phyloP scores from a whole-genome alignment of 1,140 invertebrate genomes.

The Drosophila navojoa region DNA sequence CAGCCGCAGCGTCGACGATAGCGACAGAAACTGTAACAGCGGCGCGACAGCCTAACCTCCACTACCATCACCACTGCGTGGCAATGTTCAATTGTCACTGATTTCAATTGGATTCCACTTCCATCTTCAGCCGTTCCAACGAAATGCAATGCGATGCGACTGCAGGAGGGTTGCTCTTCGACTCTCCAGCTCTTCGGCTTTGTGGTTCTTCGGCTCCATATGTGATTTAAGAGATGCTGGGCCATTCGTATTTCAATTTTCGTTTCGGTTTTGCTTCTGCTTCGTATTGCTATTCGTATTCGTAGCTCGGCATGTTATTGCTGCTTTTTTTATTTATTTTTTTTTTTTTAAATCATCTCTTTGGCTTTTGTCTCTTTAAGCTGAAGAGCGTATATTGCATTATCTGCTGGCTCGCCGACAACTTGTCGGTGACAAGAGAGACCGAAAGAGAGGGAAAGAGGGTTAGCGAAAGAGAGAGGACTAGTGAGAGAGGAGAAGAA shows the following conservation, averaged over 20 bases:
- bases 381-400: conserved; percentile 14
- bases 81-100: conserved; percentile 64
- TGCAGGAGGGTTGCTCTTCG: conserved; percentile 34
- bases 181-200: conserved; percentile 26
- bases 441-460: too few species aligned
- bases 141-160: conserved; percentile 14
- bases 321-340: background rate
- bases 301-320: background rate
- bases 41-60: conserved; percentile 13
- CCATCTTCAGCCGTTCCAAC: conserved; percentile 25
- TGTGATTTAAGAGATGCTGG: conserved; percentile 26
- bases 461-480: background rate
- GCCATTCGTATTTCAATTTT: background rate
- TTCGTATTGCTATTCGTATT: conserved; percentile 1
- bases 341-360: conserved; percentile 8
- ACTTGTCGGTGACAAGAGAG: too few species aligned
- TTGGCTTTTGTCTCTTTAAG: conserved; percentile 8
- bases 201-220: conserved; percentile 24
- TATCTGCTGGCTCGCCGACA: background rate
- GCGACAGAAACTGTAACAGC: conserved; percentile 14
- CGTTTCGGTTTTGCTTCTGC: conserved; percentile 6
- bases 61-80: conserved; percentile 55
- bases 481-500: background rate
- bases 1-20: background rate
- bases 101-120: conserved; percentile 46